Percentiles rank a stretch among this genome's conserved stretches.
phyloP scores from a whole-genome alignment of 2,888 invertebrate species.

The Blomia tropicalis region DNA sequence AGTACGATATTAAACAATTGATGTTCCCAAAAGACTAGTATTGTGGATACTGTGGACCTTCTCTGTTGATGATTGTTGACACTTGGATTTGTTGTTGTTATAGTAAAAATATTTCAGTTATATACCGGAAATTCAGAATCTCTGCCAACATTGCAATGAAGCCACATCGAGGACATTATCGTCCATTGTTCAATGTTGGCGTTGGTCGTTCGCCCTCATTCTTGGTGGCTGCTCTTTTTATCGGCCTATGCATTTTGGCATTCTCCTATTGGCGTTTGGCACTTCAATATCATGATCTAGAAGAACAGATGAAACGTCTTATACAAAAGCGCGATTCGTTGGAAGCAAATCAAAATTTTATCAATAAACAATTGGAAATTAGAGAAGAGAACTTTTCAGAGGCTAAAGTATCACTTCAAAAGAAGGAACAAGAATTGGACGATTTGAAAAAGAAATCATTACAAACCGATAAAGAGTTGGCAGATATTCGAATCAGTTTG shows the following conservation, averaged over 20 bases:
- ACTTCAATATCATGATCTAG: constrained; percentile 18
- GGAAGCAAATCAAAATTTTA: not conserved
- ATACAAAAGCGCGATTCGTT: constrained; percentile 11
- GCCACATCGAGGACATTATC: constrained; percentile 13
- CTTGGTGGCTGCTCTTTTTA: constrained; percentile 18
- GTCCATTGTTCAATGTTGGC: constrained; percentile 17
- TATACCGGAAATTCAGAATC: too few species aligned
- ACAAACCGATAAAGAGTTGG: constrained; percentile 15
- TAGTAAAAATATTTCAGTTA: too few species aligned
- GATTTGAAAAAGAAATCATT: not conserved
- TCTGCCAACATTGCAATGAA: too few species aligned
- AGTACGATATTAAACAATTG: too few species aligned
- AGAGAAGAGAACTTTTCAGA: constrained; percentile 11
- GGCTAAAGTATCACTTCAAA: constrained; percentile 9
- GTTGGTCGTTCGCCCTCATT: constrained; percentile 19
- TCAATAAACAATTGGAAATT: constrained; percentile 14
- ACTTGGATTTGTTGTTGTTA: too few species aligned
- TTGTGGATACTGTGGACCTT: too few species aligned
- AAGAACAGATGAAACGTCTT: not conserved
- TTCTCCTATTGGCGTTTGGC: constrained; percentile 18
- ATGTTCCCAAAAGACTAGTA: too few species aligned
- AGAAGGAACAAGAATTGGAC: constrained; percentile 1
- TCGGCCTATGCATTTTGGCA: constrained; percentile 17
- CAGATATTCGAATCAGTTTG: not conserved
- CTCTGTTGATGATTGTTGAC: too few species aligned